A percentile compares a stretch with the other conserved stretches of the same genome.
phyloP scores from a whole-genome alignment of 2,113 vertebrate species.

The Varanus salvator region DNA sequence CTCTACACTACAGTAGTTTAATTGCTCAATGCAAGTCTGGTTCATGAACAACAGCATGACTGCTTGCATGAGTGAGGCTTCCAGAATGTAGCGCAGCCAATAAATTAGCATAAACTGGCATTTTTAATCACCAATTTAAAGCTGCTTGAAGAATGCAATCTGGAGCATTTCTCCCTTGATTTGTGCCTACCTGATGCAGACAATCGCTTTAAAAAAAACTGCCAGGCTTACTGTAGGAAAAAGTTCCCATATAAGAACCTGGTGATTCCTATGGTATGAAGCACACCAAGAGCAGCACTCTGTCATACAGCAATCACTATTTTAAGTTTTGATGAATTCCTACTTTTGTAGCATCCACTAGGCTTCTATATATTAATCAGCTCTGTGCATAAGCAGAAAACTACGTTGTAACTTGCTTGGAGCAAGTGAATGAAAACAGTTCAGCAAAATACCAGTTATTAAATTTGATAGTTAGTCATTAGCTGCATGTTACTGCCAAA shows the following conservation, averaged over 20 bases:
- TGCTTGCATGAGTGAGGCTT: background rate
- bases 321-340: background rate
- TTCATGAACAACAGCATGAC: background rate
- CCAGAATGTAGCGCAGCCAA: background rate
- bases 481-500: constrained; percentile 17
- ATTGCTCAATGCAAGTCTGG: background rate
- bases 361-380: background rate
- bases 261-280: background rate
- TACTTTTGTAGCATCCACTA: background rate
- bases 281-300: background rate
- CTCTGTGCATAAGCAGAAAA: background rate
- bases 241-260: background rate
- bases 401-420: constrained; percentile 2
- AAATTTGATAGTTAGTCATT: constrained; percentile 34
- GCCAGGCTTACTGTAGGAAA: background rate
- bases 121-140: background rate
- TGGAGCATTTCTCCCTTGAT: too few relatives aligned
- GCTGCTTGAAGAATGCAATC: too few relatives aligned
- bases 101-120: background rate
- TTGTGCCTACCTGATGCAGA: too few relatives aligned
- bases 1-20: background rate
- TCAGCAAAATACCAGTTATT: constrained; percentile 25
- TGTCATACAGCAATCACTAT: background rate
- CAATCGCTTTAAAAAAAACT: constrained; percentile 10
- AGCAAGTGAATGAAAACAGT: constrained; percentile 1